phyloP scores from a whole-genome alignment of 2,888 invertebrate species.

The Entomobrya proxima region DNA sequence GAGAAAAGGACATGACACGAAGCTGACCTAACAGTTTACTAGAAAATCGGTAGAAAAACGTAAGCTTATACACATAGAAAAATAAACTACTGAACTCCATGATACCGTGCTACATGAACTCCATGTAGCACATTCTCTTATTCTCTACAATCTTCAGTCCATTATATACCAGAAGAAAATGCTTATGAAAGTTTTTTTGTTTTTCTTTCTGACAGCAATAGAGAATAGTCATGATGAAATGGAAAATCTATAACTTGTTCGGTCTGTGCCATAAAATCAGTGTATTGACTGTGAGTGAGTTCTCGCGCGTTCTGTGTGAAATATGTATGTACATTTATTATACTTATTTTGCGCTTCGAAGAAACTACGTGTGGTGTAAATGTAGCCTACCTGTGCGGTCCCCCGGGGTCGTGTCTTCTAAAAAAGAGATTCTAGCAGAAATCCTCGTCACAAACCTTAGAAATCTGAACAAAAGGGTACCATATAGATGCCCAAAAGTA shows the following conservation, averaged over 20 bases:
- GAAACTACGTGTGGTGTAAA: conserved; percentile 33
- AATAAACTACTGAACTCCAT: no score
- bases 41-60: not conserved
- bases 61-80: not conserved
- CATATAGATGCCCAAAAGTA: not conserved
- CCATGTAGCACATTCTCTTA: no score
- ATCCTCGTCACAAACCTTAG: conserved; percentile 54
- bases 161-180: not conserved
- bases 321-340: conserved; percentile 3
- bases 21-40: conserved; percentile 47
- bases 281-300: not conserved
- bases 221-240: conserved; percentile 37
- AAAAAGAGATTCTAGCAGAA: conserved; percentile 52
- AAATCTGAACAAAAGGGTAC: conserved; percentile 12
- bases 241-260: conserved; percentile 48
- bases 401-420: conserved; percentile 51
- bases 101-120: no score
- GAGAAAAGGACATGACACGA: conserved; percentile 57
- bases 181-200: not conserved
- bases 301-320: not conserved
- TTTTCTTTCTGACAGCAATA: not conserved
- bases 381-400: conserved; percentile 53
- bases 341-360: not conserved
- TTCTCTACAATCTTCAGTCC: not conserved
- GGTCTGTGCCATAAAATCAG: not conserved